These are phyloP conservation scores for Aradus depressus DNA, from an alignment of 2,888 invertebrate species.

Conservation along the genomic window DNA sequence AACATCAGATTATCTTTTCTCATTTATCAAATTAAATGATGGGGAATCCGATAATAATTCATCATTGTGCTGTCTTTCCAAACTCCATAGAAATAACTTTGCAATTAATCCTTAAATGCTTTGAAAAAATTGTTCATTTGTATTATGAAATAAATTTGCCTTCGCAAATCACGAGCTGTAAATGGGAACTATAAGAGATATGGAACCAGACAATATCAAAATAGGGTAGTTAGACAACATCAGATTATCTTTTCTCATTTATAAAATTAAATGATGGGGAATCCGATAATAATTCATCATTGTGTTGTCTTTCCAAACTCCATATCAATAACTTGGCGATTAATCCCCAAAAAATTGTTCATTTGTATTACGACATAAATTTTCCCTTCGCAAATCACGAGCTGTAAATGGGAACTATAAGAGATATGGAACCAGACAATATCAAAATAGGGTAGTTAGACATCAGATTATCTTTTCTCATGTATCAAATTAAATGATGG, in stretches of 20 bases:
- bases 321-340: too few species aligned
- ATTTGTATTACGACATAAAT: too few species aligned
- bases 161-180: not conserved
- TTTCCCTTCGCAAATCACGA: too few species aligned
- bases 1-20: not conserved
- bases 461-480: too few species aligned
- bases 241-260: not conserved
- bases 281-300: not conserved
- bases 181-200: not conserved
- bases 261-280: constrained; percentile 1
- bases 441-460: not conserved
- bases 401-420: too few species aligned
- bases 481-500: not conserved
- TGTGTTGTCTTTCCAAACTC: too few species aligned
- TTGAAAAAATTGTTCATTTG: too few species aligned
- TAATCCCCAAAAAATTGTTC: too few species aligned
- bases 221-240: not conserved
- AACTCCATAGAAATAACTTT: too few species aligned
- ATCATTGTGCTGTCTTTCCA: not conserved
- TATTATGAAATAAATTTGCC: too few species aligned
- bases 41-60: constrained; percentile 1
- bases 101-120: too few species aligned
- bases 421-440: too few species aligned
- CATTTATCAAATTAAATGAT: constrained; percentile 4
- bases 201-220: not conserved